phyloP scores from a whole-genome alignment of 1,140 invertebrate genomes.

The Lepidurus packardi region DNA sequence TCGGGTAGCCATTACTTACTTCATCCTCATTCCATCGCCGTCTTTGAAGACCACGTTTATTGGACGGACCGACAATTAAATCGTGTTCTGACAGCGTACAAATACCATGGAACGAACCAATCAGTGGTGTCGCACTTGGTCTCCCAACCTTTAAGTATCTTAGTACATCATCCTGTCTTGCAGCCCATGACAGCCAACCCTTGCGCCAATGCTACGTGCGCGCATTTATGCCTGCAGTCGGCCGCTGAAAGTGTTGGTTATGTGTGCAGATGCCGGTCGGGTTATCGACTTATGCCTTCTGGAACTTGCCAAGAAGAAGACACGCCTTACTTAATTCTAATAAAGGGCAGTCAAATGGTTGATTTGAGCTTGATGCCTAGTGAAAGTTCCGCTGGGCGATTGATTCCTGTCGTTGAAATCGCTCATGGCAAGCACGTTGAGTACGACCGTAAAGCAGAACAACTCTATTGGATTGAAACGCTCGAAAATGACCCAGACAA shows the following conservation, averaged over 20 bases:
- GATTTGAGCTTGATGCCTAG: conserved; percentile 69
- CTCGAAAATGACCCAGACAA: conserved; percentile 53
- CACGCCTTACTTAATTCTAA: conserved; percentile 79
- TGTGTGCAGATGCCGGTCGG: conserved; percentile 85
- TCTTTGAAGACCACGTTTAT: conserved; percentile 88
- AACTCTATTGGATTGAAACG: conserved; percentile 77
- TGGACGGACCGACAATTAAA: conserved; percentile 95
- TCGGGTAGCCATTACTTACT: conserved; percentile 82
- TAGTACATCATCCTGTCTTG: conserved; percentile 87
- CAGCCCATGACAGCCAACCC: conserved; percentile 81
- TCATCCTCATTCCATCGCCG: conserved; percentile 89
- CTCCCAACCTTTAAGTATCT: conserved; percentile 87
- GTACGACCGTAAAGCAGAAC: conserved; percentile 77
- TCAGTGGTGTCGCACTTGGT: conserved; percentile 89
- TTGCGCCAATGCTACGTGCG: conserved; percentile 70
- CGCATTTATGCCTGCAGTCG: conserved; percentile 86
- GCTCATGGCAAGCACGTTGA: conserved; percentile 84
- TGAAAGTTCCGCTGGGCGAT: conserved; percentile 59
- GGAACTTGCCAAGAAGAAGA: conserved; percentile 78
- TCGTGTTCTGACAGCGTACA: conserved; percentile 71
- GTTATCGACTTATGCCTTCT: conserved; percentile 61
- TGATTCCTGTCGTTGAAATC: conserved; percentile 85
- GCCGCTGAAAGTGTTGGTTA: conserved; percentile 55
- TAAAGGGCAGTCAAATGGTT: conserved; percentile 81
- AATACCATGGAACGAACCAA: conserved; percentile 83